phyloP scores from a whole-genome alignment of 2,113 vertebrate genomes.

The Rhagologus leucostigma region DNA sequence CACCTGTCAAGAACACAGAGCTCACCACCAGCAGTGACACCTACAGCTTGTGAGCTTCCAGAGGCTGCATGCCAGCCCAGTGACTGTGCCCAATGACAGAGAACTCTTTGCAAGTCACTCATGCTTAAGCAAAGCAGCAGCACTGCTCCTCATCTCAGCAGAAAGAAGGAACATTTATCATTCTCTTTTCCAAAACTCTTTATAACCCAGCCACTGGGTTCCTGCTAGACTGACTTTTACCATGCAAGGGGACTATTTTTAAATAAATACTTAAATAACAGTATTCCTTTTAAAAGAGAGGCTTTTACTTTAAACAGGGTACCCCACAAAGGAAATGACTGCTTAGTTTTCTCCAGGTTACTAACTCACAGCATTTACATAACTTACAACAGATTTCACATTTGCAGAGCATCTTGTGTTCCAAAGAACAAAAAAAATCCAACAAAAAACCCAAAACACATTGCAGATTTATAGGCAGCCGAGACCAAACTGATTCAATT shows the following conservation, averaged over 20 bases:
- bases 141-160: not conserved
- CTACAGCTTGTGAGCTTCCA: not conserved
- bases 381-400: not conserved
- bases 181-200: not conserved
- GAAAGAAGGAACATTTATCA: not conserved
- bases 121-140: not conserved
- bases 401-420: not conserved
- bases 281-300: not conserved
- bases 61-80: not conserved
- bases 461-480: not conserved
- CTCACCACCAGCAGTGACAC: not conserved
- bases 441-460: not conserved
- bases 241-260: not conserved
- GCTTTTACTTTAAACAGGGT: not conserved
- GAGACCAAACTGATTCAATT: not conserved
- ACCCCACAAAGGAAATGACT: not conserved
- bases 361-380: not conserved
- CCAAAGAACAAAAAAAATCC: not conserved
- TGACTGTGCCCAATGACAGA: not conserved
- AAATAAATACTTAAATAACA: not conserved
- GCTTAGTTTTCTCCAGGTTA: not conserved
- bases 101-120: not conserved
- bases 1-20: conserved; percentile 56
- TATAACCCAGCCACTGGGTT: not conserved
- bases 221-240: not conserved